Conservation (phyloP, 2,888 invertebrate genomes). For the Coelopa pilipes region DNA sequence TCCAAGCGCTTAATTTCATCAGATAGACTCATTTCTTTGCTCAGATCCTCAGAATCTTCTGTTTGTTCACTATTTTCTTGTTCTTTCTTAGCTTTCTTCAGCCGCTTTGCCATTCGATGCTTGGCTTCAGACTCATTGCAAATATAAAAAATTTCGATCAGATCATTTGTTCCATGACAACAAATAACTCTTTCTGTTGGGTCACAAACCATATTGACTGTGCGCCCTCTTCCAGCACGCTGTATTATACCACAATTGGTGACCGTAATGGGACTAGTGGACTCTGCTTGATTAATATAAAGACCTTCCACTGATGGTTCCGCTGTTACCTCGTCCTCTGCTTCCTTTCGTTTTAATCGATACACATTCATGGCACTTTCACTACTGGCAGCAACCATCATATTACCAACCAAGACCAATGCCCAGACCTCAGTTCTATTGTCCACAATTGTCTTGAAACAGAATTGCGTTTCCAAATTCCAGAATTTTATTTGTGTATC, state of each 20-base stretch:
- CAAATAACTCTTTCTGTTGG: conserved; percentile 77
- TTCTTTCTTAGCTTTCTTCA: conserved; percentile 75
- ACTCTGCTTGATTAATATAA: conserved; percentile 60
- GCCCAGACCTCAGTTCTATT: conserved; percentile 92
- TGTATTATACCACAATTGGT: conserved; percentile 83
- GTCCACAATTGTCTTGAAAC: conserved; percentile 93
- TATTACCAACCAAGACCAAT: conserved; percentile 80
- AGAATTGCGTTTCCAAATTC: conserved; percentile 94
- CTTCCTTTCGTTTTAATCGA: conserved; percentile 73
- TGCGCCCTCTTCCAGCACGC: conserved; percentile 81
- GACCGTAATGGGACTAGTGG: conserved; percentile 76
- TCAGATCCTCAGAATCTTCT: conserved; percentile 53
- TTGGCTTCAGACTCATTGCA: conserved; percentile 80
- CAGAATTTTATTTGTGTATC: conserved; percentile 97
- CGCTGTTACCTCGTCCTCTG: conserved; percentile 69
- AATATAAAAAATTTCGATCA: conserved; percentile 86
- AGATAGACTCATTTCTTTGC: conserved; percentile 70
- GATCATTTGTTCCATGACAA: conserved; percentile 85
- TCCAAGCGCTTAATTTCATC: conserved; percentile 80
- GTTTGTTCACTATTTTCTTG: conserved; percentile 43
- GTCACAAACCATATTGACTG: conserved; percentile 80
- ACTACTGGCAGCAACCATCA: conserved; percentile 88
- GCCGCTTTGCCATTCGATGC: conserved; percentile 77
- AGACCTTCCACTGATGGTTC: conserved; percentile 65
- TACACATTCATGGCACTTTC: conserved; percentile 88